These are phyloP conservation scores for Micronycteris hirsuta DNA, from an alignment of 2,113 vertebrate genomes.

Conservation along the genomic window DNA sequence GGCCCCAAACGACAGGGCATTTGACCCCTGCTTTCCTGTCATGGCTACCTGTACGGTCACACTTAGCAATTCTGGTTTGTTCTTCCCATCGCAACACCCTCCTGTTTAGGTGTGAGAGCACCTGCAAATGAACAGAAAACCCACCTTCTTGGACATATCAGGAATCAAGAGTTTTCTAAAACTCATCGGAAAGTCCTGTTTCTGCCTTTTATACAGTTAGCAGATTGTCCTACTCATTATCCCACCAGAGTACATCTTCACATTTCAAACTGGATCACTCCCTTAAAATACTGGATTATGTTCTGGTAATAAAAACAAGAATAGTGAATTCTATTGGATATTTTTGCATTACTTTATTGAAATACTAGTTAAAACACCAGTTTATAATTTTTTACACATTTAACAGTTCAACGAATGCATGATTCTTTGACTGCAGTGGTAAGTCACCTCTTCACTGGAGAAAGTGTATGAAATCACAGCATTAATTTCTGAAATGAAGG, in stretches of 20 bases:
- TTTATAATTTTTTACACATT: background rate
- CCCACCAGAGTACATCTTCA: constrained; percentile 14
- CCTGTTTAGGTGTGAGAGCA: background rate
- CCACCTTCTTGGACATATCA: background rate
- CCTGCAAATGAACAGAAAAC: constrained; percentile 15
- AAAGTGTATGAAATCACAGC: background rate
- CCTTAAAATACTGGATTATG: background rate
- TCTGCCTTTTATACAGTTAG: background rate
- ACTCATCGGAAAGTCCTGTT: background rate
- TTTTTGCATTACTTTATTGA: constrained; percentile 39
- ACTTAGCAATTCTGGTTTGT: background rate
- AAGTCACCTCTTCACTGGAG: constrained; percentile 22
- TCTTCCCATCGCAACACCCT: background rate
- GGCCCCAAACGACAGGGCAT: background rate
- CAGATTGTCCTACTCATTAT: background rate
- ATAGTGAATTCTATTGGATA: background rate
- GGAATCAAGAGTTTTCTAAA: constrained; percentile 14
- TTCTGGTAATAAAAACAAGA: constrained; percentile 42
- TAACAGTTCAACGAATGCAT: constrained; percentile 25
- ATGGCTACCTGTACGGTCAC: background rate
- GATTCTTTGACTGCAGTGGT: constrained; percentile 44
- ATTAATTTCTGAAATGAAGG: background rate
- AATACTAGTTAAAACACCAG: constrained; percentile 2
- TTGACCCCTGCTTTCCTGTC: constrained; percentile 33
- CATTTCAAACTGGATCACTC: constrained; percentile 6